Base-by-base conservation (phyloP, 2,797 vertebrate species). In the Corythornis leucogaster region DNA sequence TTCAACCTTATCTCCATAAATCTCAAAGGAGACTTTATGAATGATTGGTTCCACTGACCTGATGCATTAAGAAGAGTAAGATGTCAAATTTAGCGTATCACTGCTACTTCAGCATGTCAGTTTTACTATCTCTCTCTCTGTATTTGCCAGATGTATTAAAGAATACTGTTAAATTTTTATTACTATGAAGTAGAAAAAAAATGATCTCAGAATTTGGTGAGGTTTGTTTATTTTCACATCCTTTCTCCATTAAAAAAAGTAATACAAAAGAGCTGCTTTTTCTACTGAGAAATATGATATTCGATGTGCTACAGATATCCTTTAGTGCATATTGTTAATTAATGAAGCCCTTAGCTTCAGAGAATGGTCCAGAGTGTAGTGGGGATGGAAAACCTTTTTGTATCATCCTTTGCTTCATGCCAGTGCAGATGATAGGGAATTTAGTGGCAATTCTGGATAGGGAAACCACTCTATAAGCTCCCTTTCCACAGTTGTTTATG, bases 11-110 rank as follows among this genome's bases (percentile, higher is more conserved):
- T 75, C 38, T 71, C 43, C 5, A 17, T 70, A 68, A 87, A 68
- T 84, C 82, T 93, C 76, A 77, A 87, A 87, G 71, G 70, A 93
- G 62, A 77, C 51, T 87, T 89, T 89, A 82, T 91, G 88, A 95
- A 93, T 89, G 74, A 91, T 74, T 94, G 46, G 71, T 92, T 91
- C 75, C 33, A 25, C 38, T 92, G 71, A 91, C 78, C 82, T 79
- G 83, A 85, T 1, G 15, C 43, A 61, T 94, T 93, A 93, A 17
- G 0, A 3, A 82, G 85, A 94, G 22, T 59, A 75, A 94, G 76
- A 88, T 67, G 85, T 90, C 91, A 92, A 90, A 95, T 89, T 95
- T 83, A 90, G 50, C 50, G 46, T 68, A 82, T 90, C 85, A 58
- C 62, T 69, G 51, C 78, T 94, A 64, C 81, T 91, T 83, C 87